These are phyloP conservation scores for Seira ritae DNA, from an alignment of 2,888 invertebrate genomes.

Conservation along the genomic window DNA sequence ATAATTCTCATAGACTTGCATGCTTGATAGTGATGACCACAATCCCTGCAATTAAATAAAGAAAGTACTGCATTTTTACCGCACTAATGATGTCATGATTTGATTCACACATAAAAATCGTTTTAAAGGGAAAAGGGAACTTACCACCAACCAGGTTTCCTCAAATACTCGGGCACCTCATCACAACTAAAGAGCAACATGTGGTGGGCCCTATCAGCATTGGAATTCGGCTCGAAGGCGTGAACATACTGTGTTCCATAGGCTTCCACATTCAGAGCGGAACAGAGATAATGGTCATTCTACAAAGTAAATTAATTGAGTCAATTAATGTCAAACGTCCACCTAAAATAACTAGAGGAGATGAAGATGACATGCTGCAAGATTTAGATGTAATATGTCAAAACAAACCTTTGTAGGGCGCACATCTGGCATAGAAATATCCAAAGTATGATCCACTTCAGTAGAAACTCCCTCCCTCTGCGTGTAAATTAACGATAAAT, in stretches of 20 bases:
- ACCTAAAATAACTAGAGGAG: too few species aligned
- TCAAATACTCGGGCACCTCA: slow-evolving; percentile 74
- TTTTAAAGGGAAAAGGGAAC: slow-evolving; percentile 16
- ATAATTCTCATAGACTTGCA: slow-evolving; percentile 77
- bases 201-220: slow-evolving; percentile 79
- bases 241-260: slow-evolving; percentile 74
- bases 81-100: not conserved
- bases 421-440: slow-evolving; percentile 71
- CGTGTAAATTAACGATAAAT: not conserved
- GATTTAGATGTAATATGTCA: too few species aligned
- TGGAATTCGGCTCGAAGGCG: slow-evolving; percentile 77
- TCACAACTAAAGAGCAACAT: slow-evolving; percentile 79
- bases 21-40: slow-evolving; percentile 76
- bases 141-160: slow-evolving; percentile 68
- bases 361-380: too few species aligned
- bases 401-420: slow-evolving; percentile 71
- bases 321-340: slow-evolving; percentile 12
- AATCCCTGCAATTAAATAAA: slow-evolving; percentile 76
- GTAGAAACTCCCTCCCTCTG: slow-evolving; percentile 28
- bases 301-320: slow-evolving; percentile 68
- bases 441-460: slow-evolving; percentile 46
- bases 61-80: too few species aligned
- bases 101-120: not conserved
- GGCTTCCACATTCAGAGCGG: slow-evolving; percentile 75
- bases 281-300: slow-evolving; percentile 77